Conservation (phyloP, 2,888 invertebrate species). For the Taphrorychus bicolor region DNA sequence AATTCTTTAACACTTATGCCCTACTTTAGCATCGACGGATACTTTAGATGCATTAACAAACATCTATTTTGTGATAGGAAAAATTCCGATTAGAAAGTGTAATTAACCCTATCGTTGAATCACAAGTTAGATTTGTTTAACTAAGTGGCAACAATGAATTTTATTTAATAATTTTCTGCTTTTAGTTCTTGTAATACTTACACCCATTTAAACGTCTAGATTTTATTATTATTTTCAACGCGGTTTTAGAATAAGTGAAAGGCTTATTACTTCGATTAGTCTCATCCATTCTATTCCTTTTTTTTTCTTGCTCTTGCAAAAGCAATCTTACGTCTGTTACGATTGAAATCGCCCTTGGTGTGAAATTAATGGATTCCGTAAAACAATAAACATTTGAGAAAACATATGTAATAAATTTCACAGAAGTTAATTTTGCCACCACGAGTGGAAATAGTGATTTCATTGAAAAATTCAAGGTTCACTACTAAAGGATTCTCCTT, state of each 20-base stretch:
- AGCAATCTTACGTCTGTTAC: neutral
- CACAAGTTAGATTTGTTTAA: neutral
- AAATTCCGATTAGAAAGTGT: neutral
- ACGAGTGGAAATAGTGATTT: neutral
- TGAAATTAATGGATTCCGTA: neutral
- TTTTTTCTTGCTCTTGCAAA: too few species aligned
- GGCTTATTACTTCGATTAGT: too few species aligned
- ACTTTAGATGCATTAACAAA: neutral
- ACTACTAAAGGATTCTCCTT: neutral
- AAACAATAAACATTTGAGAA: neutral
- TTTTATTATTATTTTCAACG: neutral
- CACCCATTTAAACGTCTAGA: too few species aligned
- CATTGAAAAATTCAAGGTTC: slow-evolving; percentile 4
- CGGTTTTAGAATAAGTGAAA: neutral
- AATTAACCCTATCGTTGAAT: neutral
- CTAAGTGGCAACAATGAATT: neutral
- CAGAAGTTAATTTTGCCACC: neutral
- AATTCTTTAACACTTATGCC: too few species aligned
- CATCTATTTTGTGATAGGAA: neutral
- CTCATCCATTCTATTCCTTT: too few species aligned
- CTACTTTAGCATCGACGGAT: neutral
- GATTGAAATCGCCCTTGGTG: neutral
- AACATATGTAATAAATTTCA: neutral
- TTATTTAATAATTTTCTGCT: too few species aligned
- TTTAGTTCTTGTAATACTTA: too few species aligned